Evolutionary conservation across 2,888 invertebrate genomes (phyloP).

Genomic region (Agrochola lota): DNA sequence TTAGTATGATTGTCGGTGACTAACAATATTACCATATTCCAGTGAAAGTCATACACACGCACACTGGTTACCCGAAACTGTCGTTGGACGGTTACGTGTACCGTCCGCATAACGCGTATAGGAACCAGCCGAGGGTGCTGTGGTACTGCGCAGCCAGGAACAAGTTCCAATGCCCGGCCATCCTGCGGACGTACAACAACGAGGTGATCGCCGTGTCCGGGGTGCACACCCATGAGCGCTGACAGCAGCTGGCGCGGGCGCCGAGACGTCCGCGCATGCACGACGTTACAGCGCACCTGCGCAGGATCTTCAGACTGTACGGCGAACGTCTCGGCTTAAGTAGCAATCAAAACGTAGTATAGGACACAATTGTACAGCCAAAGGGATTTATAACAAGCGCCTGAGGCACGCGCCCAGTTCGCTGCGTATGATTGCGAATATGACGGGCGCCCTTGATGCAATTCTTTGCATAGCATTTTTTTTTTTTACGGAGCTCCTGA

Average conservation of each 20-base stretch:
- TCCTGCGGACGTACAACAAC: conserved; percentile 79
- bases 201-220: conserved; percentile 81
- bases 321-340: conserved; percentile 72
- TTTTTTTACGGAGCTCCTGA: not conserved
- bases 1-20: conserved; percentile 43
- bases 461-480: not conserved
- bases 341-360: conserved; percentile 38
- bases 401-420: not conserved
- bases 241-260: conserved; percentile 72
- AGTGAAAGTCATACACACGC: conserved; percentile 82
- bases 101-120: conserved; percentile 86
- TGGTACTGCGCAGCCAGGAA: conserved; percentile 86
- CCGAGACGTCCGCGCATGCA: conserved; percentile 56
- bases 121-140: conserved; percentile 83
- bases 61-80: conserved; percentile 85
- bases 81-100: conserved; percentile 82
- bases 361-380: not conserved
- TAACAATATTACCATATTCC: conserved; percentile 71
- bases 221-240: conserved; percentile 81
- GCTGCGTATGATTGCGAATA: not conserved
- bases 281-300: conserved; percentile 67
- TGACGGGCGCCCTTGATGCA: not conserved
- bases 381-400: not conserved
- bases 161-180: conserved; percentile 82
- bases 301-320: conserved; percentile 74